Evolutionary conservation across 1,140 invertebrate species (phyloP), one percentile per base, ranked within the genome.

Genomic region (Trichogramma pretiosum): DNA sequence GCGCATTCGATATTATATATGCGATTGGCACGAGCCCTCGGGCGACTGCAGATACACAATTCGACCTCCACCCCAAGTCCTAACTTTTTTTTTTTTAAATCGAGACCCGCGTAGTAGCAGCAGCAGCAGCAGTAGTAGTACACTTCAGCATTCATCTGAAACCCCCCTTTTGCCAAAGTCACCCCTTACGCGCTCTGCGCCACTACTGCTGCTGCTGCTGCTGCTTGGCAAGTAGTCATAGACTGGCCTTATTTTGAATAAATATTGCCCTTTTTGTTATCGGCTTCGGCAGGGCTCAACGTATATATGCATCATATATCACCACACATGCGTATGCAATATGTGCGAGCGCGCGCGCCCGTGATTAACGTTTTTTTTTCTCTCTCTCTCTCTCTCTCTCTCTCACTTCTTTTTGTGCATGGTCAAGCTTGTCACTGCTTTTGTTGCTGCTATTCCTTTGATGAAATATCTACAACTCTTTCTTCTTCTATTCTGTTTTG

Each of bases 1-100:
- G 47, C 34, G 46, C 52, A 33, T 39, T 33, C 37, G 38, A 37
- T 36, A 42, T 53, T 53, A 24, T 36, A 45, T 32, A 14, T 33
- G 51, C 46, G 42, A 41, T 38, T 18, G 36, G 43, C 49, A 44
- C 52, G 50, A 39, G 44, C 45, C 28, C 52, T 38, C 24, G 42
- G 36, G 21, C 28, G 35, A 16, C 21, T 28, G 5, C 36, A 17
- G 11, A 9, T 7, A 30, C 14, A 32, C 34, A 10, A 21, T 35
- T 14, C 24, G 13, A 23, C 38, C 43, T 17, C 39, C 13, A 24
- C 9, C 35, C 2, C n/a, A 10, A 10, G 3, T 16, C 9, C 19
- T 14, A 18, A n/a, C 48, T 17, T 5, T 18, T 18, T 18, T 33
- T n/a, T n/a, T n/a, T 7, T 5, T 33, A 5, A 33, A 33, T 33